phyloP scores from a whole-genome alignment of 1,140 invertebrate species.

The Drosophila aff. region DNA sequence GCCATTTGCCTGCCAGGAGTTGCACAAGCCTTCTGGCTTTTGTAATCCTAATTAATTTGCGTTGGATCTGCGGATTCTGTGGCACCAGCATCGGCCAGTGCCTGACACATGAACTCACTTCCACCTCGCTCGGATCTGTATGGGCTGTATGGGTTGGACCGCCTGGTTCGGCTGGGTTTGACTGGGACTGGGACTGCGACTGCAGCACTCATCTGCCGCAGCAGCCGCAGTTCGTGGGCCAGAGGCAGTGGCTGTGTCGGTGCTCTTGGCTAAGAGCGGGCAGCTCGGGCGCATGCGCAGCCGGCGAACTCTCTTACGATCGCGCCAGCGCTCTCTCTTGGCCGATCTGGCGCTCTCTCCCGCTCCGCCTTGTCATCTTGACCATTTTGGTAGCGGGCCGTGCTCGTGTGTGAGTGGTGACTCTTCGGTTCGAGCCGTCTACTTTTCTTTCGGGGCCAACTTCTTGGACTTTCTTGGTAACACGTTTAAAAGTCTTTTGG shows the following conservation, averaged over 20 bases:
- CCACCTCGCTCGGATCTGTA: slow-evolving; percentile 3
- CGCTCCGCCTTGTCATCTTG: slow-evolving; percentile 55
- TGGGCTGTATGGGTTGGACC: neutral
- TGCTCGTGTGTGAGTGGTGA: slow-evolving; percentile 5
- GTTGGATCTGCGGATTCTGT: slow-evolving; percentile 16
- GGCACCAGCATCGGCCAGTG: slow-evolving; percentile 7
- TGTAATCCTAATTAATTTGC: slow-evolving; percentile 64
- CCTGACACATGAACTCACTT: slow-evolving; percentile 26
- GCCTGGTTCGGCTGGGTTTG: slow-evolving; percentile 2
- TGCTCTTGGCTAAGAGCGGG: slow-evolving; percentile 50
- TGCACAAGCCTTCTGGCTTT: slow-evolving; percentile 45
- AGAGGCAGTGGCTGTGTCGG: neutral
- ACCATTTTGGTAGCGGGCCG: slow-evolving; percentile 52
- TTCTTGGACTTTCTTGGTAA: slow-evolving; percentile 81
- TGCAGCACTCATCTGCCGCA: slow-evolving; percentile 38
- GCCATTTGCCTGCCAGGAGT: slow-evolving; percentile 31
- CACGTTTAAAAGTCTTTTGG: slow-evolving; percentile 84
- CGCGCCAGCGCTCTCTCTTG: slow-evolving; percentile 6
- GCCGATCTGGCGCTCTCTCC: slow-evolving; percentile 16
- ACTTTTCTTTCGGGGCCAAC: slow-evolving; percentile 76
- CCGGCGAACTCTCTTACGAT: slow-evolving; percentile 46
- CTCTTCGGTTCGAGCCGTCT: slow-evolving; percentile 53
- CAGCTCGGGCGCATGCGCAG: slow-evolving; percentile 46
- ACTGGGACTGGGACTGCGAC: neutral
- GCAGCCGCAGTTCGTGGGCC: slow-evolving; percentile 9